Conservation (phyloP, 2,797 vertebrate species). For the Halcyon leucocephala region DNA sequence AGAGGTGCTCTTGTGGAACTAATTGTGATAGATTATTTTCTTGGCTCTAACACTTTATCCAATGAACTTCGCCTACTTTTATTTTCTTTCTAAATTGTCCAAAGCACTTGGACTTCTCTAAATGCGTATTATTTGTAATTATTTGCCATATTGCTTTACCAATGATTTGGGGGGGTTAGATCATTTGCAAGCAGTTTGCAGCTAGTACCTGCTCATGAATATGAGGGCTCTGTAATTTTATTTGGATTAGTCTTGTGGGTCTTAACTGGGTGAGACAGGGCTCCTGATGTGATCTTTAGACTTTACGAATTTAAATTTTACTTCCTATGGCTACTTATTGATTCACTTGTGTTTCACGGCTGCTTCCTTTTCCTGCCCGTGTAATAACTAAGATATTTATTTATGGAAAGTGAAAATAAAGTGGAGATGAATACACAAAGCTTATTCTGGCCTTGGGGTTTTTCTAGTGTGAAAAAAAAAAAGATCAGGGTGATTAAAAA, state of each 20-base stretch:
- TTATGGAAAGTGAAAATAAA: neutral
- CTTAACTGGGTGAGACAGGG: neutral
- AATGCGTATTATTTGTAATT: neutral
- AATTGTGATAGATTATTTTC: conserved; percentile 71
- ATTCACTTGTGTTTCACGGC: neutral
- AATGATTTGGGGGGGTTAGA: neutral
- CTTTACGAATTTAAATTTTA: neutral
- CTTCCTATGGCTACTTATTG: neutral
- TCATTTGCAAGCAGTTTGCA: neutral
- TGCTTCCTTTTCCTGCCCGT: neutral
- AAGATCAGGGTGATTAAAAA: neutral
- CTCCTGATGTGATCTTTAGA: neutral
- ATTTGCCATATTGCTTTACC: conserved; percentile 17
- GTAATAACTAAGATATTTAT: neutral
- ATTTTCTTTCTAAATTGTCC: neutral
- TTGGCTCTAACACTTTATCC: conserved; percentile 24
- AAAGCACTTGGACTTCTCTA: neutral
- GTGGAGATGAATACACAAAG: neutral
- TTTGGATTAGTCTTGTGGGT: neutral
- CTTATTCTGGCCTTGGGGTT: neutral
- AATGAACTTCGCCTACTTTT: conserved; percentile 2
- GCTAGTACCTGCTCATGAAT: neutral
- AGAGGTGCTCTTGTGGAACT: conserved; percentile 68
- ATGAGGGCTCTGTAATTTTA: neutral
- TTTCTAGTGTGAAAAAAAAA: neutral